phyloP scores from a whole-genome alignment of 2,113 vertebrate species.

The Atlantisia rogersi region DNA sequence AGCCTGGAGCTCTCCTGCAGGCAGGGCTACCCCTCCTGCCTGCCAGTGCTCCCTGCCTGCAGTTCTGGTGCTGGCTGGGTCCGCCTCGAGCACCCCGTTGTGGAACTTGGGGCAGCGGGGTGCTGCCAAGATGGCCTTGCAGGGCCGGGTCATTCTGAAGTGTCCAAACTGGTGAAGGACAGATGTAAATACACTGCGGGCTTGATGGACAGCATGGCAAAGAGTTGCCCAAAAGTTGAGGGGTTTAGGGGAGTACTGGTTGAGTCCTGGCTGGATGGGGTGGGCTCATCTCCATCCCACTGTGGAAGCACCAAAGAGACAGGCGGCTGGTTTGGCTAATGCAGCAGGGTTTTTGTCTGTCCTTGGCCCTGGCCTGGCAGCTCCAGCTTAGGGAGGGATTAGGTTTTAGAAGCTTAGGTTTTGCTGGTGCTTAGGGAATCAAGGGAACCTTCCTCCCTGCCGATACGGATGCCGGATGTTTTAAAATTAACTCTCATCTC shows the following conservation, averaged over 20 bases:
- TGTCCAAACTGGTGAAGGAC: neutral
- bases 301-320: fast-evolving
- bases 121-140: fast-evolving
- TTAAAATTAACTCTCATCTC: conserved; percentile 52
- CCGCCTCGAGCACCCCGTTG: neutral
- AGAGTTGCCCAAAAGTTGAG: neutral
- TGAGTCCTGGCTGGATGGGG: neutral
- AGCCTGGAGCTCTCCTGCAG: neutral
- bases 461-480: neutral
- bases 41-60: neutral
- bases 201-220: fast-evolving
- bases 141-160: fast-evolving
- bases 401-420: conserved; percentile 54
- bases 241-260: fast-evolving
- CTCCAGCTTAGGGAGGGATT: conserved; percentile 34
- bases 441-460: conserved; percentile 23
- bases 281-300: neutral
- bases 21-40: neutral
- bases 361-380: conserved; percentile 30
- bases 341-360: neutral
- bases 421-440: conserved; percentile 38
- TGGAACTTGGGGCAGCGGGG: neutral
- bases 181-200: fast-evolving
- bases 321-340: neutral
- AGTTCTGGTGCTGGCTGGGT: fast-evolving